phyloP scores from a whole-genome alignment of 2,888 invertebrate genomes.

The Nephrotoma guestfalica region DNA sequence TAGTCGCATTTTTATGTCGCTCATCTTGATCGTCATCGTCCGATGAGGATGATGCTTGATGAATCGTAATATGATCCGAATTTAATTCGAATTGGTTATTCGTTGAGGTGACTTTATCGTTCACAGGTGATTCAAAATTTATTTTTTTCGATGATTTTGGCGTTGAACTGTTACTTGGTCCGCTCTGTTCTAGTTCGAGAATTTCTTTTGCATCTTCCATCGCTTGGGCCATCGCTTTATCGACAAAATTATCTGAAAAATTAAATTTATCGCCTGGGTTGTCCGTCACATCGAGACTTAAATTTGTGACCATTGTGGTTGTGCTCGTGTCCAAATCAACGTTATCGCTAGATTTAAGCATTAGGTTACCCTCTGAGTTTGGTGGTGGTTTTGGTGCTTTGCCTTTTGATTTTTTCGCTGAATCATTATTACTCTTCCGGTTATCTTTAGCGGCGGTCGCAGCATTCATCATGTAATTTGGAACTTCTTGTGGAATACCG shows the following conservation, averaged over 20 bases:
- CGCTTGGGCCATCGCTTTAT: slow-evolving; percentile 24
- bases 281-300: slow-evolving; percentile 7
- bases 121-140: background rate
- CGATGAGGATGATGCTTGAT: slow-evolving; percentile 29
- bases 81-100: slow-evolving; percentile 55
- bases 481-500: slow-evolving; percentile 53
- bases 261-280: slow-evolving; percentile 11
- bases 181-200: background rate
- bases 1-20: background rate
- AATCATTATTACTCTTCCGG: slow-evolving; percentile 39
- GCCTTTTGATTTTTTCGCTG: slow-evolving; percentile 46
- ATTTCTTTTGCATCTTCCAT: slow-evolving; percentile 12
- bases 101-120: background rate
- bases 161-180: slow-evolving; percentile 34
- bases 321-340: slow-evolving; percentile 10
- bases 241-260: slow-evolving; percentile 23
- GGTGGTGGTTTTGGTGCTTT: slow-evolving; percentile 57
- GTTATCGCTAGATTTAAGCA: background rate
- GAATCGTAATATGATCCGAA: slow-evolving; percentile 57
- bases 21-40: background rate
- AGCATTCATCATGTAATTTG: slow-evolving; percentile 55
- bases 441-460: slow-evolving; percentile 54
- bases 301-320: slow-evolving; percentile 7
- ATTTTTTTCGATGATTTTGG: slow-evolving; percentile 34
- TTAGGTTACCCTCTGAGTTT: background rate